These are phyloP conservation scores for Anthopleura sola DNA, from an alignment of 64 coral and sea anemone genomes.

Conservation along the genomic window DNA sequence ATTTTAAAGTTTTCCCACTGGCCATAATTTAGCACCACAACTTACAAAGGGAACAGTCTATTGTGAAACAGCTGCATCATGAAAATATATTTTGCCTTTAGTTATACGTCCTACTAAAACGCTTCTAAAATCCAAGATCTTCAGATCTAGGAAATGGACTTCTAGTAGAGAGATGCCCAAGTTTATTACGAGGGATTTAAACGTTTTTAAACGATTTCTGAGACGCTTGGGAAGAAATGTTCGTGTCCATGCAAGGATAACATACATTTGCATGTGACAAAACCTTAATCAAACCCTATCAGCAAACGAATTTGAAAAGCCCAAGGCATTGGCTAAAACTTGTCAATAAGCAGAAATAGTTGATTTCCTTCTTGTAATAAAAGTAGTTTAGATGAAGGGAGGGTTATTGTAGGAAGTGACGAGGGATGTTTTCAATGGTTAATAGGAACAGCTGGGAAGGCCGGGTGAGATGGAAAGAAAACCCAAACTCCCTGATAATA, in stretches of 20 bases:
- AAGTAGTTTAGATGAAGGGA: slow-evolving; percentile 25
- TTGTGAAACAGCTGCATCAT: slow-evolving; percentile 27
- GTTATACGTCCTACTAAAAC: slow-evolving; percentile 16
- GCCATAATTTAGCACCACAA: slow-evolving; percentile 17
- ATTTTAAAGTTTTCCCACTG: slow-evolving; percentile 26
- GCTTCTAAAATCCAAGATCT: neutral
- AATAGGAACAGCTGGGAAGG: slow-evolving; percentile 83
- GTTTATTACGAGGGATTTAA: neutral
- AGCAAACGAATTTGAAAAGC: slow-evolving; percentile 39
- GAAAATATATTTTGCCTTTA: slow-evolving; percentile 14
- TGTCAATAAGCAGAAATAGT: slow-evolving; percentile 30
- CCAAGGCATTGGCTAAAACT: slow-evolving; percentile 45
- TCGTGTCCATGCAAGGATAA: slow-evolving; percentile 14
- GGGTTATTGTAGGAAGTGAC: slow-evolving; percentile 16
- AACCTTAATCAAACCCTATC: slow-evolving; percentile 21
- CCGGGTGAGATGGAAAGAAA: slow-evolving; percentile 65
- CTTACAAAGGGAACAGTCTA: slow-evolving; percentile 26
- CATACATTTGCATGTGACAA: slow-evolving; percentile 31
- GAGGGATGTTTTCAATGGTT: slow-evolving; percentile 48
- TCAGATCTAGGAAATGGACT: neutral
- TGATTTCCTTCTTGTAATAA: slow-evolving; percentile 51
- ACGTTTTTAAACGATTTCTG: neutral
- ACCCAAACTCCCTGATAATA: slow-evolving; percentile 82
- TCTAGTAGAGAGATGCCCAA: neutral
- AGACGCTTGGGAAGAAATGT: neutral